Conservation (phyloP, 2,888 invertebrate genomes). For the Plebejus argus region DNA sequence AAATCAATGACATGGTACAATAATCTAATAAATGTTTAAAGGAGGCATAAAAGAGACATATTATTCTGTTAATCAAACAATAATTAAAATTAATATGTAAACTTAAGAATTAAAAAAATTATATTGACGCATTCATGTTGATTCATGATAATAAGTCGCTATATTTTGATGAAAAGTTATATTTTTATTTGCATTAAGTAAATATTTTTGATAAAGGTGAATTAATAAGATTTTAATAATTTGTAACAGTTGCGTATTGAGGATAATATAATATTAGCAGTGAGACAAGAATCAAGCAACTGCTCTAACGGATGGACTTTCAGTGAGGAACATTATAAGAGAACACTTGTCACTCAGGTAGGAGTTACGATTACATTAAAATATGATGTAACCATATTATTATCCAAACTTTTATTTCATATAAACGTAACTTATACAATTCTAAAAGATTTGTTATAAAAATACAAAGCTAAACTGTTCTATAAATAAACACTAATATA, state of each 20-base stretch:
- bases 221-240: conserved; percentile 3
- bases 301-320: conserved; percentile 83
- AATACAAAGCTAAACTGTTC: too few species aligned
- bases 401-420: too few species aligned
- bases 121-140: background rate
- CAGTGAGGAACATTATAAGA: conserved; percentile 81
- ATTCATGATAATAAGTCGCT: too few species aligned
- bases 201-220: background rate
- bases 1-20: background rate
- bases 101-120: background rate
- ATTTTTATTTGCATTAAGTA: background rate
- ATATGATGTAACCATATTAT: too few species aligned
- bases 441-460: too few species aligned
- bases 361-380: conserved; percentile 41
- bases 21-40: background rate
- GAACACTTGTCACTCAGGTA: conserved; percentile 85
- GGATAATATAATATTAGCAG: conserved; percentile 55
- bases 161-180: background rate
- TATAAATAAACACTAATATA: too few species aligned
- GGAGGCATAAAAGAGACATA: background rate
- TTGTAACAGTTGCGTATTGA: conserved; percentile 35
- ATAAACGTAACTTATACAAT: too few species aligned
- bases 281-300: conserved; percentile 62
- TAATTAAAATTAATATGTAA: too few species aligned
- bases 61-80: too few species aligned